Percentiles rank a stretch among this genome's conserved stretches.
phyloP scores from a whole-genome alignment of 1,140 invertebrate genomes.

The Ceratosolen fusciceps region DNA sequence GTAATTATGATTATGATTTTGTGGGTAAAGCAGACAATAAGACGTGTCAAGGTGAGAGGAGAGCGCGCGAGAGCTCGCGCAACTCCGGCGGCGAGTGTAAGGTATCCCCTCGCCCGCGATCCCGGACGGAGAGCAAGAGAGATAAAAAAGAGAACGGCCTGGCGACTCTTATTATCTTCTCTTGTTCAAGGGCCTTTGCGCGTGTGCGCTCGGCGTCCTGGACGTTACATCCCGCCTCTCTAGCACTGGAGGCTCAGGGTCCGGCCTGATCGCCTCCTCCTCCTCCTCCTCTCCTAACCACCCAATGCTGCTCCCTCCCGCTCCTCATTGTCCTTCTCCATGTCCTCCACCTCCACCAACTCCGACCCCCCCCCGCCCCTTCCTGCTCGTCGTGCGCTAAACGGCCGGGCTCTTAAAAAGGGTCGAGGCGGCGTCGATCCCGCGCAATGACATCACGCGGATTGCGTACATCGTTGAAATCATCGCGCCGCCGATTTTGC shows the following conservation, averaged over 20 bases:
- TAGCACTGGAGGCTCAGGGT: neutral
- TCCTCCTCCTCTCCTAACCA: too few species aligned
- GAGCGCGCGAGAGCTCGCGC: constrained; percentile 12
- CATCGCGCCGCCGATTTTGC: neutral
- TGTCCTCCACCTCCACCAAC: neutral
- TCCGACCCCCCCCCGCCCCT: neutral
- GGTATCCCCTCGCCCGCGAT: neutral
- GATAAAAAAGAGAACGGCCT: constrained; percentile 22
- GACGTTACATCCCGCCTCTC: neutral
- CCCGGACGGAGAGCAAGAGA: neutral
- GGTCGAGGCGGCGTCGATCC: constrained; percentile 4
- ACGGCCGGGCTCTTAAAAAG: neutral
- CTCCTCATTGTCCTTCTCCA: neutral
- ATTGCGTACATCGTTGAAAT: constrained; percentile 8
- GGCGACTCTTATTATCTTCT: constrained; percentile 16
- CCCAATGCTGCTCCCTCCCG: neutral
- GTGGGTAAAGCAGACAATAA: constrained; percentile 32
- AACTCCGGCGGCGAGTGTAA: neutral
- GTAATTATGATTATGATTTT: constrained; percentile 28
- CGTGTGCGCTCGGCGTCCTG: neutral
- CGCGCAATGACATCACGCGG: neutral
- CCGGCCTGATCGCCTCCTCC: too few species aligned
- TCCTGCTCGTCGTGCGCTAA: neutral
- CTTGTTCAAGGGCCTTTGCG: constrained; percentile 37
- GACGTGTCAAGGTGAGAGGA: constrained; percentile 45